Percentiles rank a stretch among this genome's conserved stretches.
phyloP scores from a whole-genome alignment of 2,797 vertebrate species.

The Lateolabrax maculatus region DNA sequence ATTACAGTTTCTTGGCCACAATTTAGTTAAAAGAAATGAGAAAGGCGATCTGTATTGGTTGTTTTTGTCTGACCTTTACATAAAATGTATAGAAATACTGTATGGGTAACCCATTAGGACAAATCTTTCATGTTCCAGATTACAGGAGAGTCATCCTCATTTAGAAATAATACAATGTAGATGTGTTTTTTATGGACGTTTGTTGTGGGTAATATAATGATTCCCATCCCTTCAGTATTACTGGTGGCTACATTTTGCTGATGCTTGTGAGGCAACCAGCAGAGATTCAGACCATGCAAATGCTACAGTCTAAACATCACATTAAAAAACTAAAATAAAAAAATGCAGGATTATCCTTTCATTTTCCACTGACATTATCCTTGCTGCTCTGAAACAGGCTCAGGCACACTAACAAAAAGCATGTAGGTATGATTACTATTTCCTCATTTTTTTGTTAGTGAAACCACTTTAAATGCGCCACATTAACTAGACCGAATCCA shows the following conservation, averaged over 20 bases:
- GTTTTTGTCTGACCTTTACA: neutral
- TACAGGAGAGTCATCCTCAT: neutral
- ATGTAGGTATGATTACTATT: neutral
- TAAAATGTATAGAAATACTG: constrained; percentile 9
- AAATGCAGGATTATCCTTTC: constrained; percentile 5
- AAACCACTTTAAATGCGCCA: constrained; percentile 21
- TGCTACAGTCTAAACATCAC: constrained; percentile 12
- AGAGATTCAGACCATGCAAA: constrained; percentile 13
- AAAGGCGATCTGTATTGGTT: neutral
- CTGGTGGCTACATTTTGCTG: neutral
- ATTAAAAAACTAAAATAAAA: neutral
- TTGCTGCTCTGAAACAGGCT: neutral
- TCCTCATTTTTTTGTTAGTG: neutral
- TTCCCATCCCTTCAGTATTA: constrained; percentile 12
- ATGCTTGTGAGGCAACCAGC: constrained; percentile 17
- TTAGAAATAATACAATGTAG: constrained; percentile 14
- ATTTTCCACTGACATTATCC: constrained; percentile 8
- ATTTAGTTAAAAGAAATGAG: neutral
- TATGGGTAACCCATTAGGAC: neutral
- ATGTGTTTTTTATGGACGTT: constrained; percentile 1
- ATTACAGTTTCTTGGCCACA: neutral
- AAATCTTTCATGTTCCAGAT: neutral
- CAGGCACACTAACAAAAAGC: neutral
- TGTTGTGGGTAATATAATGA: constrained; percentile 27
- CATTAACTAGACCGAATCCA: neutral